Percentiles rank a stretch among this genome's conserved stretches.
phyloP scores from a whole-genome alignment of 2,888 invertebrate species.

The Xestia rhomboidea region DNA sequence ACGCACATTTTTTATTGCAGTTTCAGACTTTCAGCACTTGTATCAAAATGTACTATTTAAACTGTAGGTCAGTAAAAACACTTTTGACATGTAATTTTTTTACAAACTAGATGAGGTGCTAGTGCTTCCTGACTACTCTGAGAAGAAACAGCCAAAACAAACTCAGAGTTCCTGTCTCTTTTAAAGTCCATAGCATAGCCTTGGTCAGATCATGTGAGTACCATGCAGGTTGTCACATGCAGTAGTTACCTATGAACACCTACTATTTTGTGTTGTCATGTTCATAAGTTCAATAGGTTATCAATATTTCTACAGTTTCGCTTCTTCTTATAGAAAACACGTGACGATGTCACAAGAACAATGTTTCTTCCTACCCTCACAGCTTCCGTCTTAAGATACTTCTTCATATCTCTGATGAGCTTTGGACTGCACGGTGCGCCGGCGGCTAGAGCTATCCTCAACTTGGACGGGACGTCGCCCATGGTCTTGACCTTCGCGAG shows the following conservation, averaged over 20 bases:
- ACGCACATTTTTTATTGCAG: too few species aligned
- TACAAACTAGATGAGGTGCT: background rate
- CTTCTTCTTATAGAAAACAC: background rate
- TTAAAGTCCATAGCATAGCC: background rate
- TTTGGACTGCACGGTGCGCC: constrained; percentile 94
- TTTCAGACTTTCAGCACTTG: too few species aligned
- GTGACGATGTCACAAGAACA: background rate
- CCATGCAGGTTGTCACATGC: background rate
- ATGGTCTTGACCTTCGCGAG: constrained; percentile 84
- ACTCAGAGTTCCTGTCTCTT: background rate
- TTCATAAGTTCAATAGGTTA: background rate
- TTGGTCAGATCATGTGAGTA: background rate
- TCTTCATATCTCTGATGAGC: constrained; percentile 90
- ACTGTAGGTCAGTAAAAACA: too few species aligned
- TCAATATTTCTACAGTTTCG: background rate
- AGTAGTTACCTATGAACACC: background rate
- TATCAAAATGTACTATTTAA: too few species aligned
- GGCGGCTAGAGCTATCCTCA: constrained; percentile 92
- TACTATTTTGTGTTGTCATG: background rate
- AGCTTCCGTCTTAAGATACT: constrained; percentile 86
- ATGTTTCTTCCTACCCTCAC: constrained; percentile 85
- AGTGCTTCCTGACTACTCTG: background rate
- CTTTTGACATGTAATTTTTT: background rate
- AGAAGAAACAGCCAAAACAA: background rate
- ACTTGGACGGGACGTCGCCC: constrained; percentile 79